Evolutionary conservation across 2,888 invertebrate species (phyloP), one percentile per base, ranked within the genome.

Genomic region (Clunio marinus): DNA sequence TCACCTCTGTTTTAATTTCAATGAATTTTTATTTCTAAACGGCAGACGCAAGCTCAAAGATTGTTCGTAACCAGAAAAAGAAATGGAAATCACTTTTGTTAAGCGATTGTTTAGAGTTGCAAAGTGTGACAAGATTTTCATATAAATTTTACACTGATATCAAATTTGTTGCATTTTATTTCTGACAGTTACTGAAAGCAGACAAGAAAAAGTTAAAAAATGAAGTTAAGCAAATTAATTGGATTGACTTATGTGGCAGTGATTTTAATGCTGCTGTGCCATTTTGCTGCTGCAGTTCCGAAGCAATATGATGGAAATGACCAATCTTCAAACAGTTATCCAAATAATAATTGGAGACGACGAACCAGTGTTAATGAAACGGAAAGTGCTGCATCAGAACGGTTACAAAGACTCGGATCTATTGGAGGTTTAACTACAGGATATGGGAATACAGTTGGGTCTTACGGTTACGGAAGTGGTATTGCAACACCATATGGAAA

Each of bases 341-440:
- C 73, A 15, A 75, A 75, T 32, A 70, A 73, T 1, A 75, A 76
- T 69, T 76, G 78, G 76, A 75, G 74, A 70, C 74, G 76, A 3
- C 74, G 74, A n/a, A 76, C 75, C 57, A 76, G 76, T 46, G 57
- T 37, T 7, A 71, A 73, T 59, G 72, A 72, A 17, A 71, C 72
- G 1, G 66, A 66, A 24, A n/a, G 32, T 4, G 70, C 72, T 25
- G 72, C 67, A 4, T 72, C 75, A 7, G 79, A 79, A 32, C 75
- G 79, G 8, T 71, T 77, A 27, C 76, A 79, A 70, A 72, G 79
- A 1, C 71, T 79, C 1, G 78, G 79, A 24, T 15, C 13, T 32
- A 8, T 63, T 2, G 78, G 76, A 59, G 74, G 77, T 4, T 77
- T 78, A 2, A 74, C 77, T 3, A 78, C 78, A 8, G 78, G 78